Conservation (phyloP, 2,888 invertebrate species). For the Hypolimnas misippus region DNA sequence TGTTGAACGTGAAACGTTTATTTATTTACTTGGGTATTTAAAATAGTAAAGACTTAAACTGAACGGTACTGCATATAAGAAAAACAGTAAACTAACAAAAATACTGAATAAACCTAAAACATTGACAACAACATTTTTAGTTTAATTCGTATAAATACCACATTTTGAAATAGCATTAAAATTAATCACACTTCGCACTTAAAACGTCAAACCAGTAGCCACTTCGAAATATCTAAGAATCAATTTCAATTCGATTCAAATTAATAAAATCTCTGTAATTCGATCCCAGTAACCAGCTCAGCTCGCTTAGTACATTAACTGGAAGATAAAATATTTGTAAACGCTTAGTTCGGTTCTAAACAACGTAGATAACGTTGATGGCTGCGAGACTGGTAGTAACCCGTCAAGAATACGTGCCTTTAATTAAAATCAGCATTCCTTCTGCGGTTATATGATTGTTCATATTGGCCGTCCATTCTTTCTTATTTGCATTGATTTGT, state of each 20-base stretch:
- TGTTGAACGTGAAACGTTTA: no score
- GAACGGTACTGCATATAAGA: no score
- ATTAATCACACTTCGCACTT: neutral
- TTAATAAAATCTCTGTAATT: neutral
- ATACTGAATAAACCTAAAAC: no score
- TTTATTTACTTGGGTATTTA: no score
- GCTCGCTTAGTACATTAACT: constrained; percentile 13
- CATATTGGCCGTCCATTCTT: neutral
- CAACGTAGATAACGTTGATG: constrained; percentile 20
- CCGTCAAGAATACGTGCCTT: constrained; percentile 27
- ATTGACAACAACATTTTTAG: no score
- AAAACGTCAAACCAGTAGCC: neutral
- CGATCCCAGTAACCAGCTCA: neutral
- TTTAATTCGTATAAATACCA: no score
- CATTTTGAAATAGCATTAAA: neutral
- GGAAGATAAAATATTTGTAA: constrained; percentile 9
- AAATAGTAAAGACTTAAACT: no score
- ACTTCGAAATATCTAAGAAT: constrained; percentile 5
- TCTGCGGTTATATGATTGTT: neutral
- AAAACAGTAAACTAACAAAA: no score
- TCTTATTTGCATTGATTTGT: neutral
- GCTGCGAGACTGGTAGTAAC: neutral
- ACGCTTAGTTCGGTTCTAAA: constrained; percentile 18
- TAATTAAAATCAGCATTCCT: constrained; percentile 12
- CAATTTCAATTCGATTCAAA: constrained; percentile 1